phyloP scores from a whole-genome alignment of 2,113 vertebrate genomes.

The Takifugu bimaculatus region DNA sequence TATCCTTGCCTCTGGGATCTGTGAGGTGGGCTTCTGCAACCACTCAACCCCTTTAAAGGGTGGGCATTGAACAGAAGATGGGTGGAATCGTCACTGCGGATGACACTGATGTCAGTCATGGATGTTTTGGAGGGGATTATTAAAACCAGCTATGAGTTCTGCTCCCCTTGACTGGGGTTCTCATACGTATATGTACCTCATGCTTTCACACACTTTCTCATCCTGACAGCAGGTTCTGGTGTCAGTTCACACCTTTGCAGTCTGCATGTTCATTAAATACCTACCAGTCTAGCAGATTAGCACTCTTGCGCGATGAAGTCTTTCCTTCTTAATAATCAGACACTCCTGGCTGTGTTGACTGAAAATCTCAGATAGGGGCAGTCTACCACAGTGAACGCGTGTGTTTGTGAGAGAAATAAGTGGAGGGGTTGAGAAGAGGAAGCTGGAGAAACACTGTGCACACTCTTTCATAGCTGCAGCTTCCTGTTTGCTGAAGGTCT shows the following conservation, averaged over 20 bases:
- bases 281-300: constrained; percentile 53
- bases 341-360: constrained; percentile 47
- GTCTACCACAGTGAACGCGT: background rate
- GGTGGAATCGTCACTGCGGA: too few species aligned
- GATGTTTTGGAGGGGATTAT: too few species aligned
- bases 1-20: too few species aligned
- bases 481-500: constrained; percentile 37
- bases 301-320: constrained; percentile 46
- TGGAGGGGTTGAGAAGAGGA: constrained; percentile 28
- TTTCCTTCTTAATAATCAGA: constrained; percentile 15
- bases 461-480: constrained; percentile 28
- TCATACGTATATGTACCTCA: too few species aligned
- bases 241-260: too few species aligned
- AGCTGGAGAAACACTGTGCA: constrained; percentile 29
- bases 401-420: constrained; percentile 5
- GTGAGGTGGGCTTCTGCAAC: too few species aligned
- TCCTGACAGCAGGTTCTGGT: constrained; percentile 18
- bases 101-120: too few species aligned
- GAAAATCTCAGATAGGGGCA: constrained; percentile 30
- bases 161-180: too few species aligned
- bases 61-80: too few species aligned
- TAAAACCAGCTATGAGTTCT: too few species aligned
- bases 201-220: background rate
- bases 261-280: constrained; percentile 31
- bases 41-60: too few species aligned